phyloP scores from a whole-genome alignment of 2,888 invertebrate genomes.

The Chirona hameri region DNA sequence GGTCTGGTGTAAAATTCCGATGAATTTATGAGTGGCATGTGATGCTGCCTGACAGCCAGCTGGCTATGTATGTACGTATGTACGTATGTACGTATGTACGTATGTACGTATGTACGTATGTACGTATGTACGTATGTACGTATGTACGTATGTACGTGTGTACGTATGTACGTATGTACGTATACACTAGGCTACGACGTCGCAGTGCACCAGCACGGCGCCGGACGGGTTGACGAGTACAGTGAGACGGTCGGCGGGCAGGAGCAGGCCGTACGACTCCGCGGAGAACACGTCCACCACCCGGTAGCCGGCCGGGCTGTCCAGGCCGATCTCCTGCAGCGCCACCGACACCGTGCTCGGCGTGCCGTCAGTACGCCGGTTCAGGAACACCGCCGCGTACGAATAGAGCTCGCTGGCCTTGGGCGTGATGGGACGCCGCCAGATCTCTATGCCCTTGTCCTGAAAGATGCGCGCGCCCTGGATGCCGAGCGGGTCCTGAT shows the following conservation, averaged over 20 bases:
- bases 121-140: too few relatives aligned
- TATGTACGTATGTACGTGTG: too few relatives aligned
- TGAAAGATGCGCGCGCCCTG: slow-evolving; percentile 59
- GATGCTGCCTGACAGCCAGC: too few relatives aligned
- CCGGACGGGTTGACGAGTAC: slow-evolving; percentile 8
- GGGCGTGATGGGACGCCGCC: slow-evolving; percentile 85
- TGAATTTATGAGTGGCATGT: too few relatives aligned
- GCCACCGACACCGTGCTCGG: slow-evolving; percentile 70
- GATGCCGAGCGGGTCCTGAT: slow-evolving; percentile 62
- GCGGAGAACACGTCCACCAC: background rate
- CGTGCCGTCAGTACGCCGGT: slow-evolving; percentile 83
- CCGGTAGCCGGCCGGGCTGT: slow-evolving; percentile 36
- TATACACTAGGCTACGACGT: too few relatives aligned
- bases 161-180: too few relatives aligned
- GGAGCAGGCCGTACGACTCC: background rate
- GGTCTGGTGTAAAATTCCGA: too few relatives aligned
- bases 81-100: too few relatives aligned
- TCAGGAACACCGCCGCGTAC: slow-evolving; percentile 84
- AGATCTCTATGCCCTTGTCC: slow-evolving; percentile 91
- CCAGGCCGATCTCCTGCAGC: slow-evolving; percentile 38
- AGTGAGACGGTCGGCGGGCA: background rate
- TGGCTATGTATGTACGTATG: too few relatives aligned
- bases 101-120: too few relatives aligned
- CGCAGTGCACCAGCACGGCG: background rate
- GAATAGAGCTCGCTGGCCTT: slow-evolving; percentile 78